Evolutionary conservation across 64 coral and sea anemone species (phyloP), one percentile per base, ranked within the genome.

Genomic region (Actinia tenebrosa): DNA sequence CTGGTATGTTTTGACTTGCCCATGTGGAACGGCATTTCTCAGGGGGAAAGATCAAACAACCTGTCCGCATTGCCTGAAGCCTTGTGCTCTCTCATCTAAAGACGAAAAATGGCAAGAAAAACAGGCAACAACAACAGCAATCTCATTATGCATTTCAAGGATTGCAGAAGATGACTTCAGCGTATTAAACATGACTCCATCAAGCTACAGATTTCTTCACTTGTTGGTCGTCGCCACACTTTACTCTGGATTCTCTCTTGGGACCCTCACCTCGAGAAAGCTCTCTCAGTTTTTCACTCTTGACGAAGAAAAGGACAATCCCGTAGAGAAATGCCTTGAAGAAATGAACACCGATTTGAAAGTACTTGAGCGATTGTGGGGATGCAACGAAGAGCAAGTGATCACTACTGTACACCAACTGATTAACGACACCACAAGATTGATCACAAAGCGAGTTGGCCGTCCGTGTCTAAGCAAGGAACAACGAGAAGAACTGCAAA

Each of bases 381-480:
- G 86, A 52, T 89, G 69, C 55, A 90, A 89, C n/a, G 91, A 97
- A 90, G 91, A 97, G 71, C 43, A 87, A 52, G 66, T 97, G 43
- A 88, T 93, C 52, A 54, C 52, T 80, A 90, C 82, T 61, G 44
- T 97, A 80, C 91, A 97, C 56, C 68, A 45, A 79, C 83, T 89
- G 18, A 46, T 97, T 30, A 69, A 90, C 15, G 85, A 88, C 19
- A 85, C 85, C 56, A 64, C 85, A 6, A 20, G 44, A 22, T 61
- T 86, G 22, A 53, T 97, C 19, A 79, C 72, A 14, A 86, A 89
- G 44, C 71, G 47, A 45, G 71, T 7, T 53, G 10, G 44, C 3
- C 44, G 54, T 66, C 79, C 53, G 37, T 52, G 14, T 37, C 53
- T 92, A 55, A 88, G 19, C 20, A 60, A 25, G 5, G 80, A 85